These are phyloP conservation scores for Anguilla anguilla DNA, from an alignment of 2,797 vertebrate genomes.

Conservation along the genomic window DNA sequence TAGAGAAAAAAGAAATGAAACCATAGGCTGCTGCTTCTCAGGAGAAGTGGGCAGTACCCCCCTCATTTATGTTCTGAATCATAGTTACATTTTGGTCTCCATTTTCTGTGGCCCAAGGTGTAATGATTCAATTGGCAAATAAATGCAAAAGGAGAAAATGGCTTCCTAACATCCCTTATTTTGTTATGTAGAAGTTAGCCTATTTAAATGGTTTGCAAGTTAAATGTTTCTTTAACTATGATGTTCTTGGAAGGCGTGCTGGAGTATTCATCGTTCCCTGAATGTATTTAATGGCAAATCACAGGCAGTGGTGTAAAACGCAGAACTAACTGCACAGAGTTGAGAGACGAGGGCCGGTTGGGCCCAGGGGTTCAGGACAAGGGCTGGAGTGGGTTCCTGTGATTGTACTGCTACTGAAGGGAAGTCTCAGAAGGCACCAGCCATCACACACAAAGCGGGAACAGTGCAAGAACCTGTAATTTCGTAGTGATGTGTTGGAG, in stretches of 20 bases:
- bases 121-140: background rate
- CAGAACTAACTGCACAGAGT: slow-evolving; percentile 56
- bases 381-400: slow-evolving; percentile 74
- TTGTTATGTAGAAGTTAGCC: background rate
- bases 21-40: background rate
- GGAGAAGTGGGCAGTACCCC: background rate
- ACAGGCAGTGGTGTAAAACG: slow-evolving; percentile 66
- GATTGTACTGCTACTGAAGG: slow-evolving; percentile 74
- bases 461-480: slow-evolving; percentile 40
- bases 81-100: background rate
- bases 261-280: slow-evolving; percentile 67
- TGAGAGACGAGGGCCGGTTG: slow-evolving; percentile 20
- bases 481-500: background rate
- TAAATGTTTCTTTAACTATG: slow-evolving; percentile 12
- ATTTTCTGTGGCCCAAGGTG: background rate
- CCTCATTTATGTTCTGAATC: slow-evolving; percentile 1
- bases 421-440: slow-evolving; percentile 78
- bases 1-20: slow-evolving; percentile 8
- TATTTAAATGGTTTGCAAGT: background rate
- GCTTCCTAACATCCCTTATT: background rate
- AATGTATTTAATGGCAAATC: slow-evolving; percentile 63
- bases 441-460: slow-evolving; percentile 76
- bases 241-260: slow-evolving; percentile 32
- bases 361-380: slow-evolving; percentile 41
- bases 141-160: background rate